Evolutionary conservation across 2,888 invertebrate species (phyloP).

Genomic region (Drosophila paracracens): DNA sequence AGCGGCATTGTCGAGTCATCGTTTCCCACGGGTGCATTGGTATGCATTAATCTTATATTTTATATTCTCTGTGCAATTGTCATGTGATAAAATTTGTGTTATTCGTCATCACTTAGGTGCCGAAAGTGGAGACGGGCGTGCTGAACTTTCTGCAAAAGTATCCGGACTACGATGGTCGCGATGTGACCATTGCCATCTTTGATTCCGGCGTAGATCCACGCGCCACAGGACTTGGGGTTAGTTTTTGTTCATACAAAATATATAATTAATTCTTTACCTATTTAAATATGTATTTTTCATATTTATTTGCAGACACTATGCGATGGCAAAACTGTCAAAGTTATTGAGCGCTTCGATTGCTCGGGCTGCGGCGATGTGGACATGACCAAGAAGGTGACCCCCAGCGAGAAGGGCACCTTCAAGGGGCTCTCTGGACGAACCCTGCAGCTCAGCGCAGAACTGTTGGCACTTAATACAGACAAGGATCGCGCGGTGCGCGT

Average conservation of each 20-base stretch:
- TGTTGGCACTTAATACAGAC: constrained; percentile 88
- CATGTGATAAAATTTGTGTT: background rate
- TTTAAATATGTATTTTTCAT: background rate
- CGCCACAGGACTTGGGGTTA: constrained; percentile 95
- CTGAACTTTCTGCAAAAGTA: constrained; percentile 94
- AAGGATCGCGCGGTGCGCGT: constrained; percentile 92
- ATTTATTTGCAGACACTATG: constrained; percentile 90
- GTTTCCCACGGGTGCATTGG: constrained; percentile 93
- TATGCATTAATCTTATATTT: constrained; percentile 78
- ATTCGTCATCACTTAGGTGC: constrained; percentile 81
- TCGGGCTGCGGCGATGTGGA: constrained; percentile 99
- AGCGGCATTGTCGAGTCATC: constrained; percentile 86
- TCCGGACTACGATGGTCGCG: constrained; percentile 96
- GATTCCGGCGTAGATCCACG: constrained; percentile 99
- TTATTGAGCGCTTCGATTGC: constrained; percentile 97
- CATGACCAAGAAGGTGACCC: constrained; percentile 91
- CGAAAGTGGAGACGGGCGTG: constrained; percentile 97
- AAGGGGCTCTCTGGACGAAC: constrained; percentile 95
- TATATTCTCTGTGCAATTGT: background rate
- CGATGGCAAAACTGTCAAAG: constrained; percentile 93
- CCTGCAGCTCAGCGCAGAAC: constrained; percentile 87
- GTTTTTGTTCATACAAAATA: background rate
- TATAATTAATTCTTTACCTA: background rate
- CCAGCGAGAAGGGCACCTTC: constrained; percentile 89
- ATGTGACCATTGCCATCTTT: constrained; percentile 96